A percentile compares a stretch with the other conserved stretches of the same genome.
Evolutionary conservation across 2,797 vertebrate species (phyloP).

Genomic region (Florisuga fusca): DNA sequence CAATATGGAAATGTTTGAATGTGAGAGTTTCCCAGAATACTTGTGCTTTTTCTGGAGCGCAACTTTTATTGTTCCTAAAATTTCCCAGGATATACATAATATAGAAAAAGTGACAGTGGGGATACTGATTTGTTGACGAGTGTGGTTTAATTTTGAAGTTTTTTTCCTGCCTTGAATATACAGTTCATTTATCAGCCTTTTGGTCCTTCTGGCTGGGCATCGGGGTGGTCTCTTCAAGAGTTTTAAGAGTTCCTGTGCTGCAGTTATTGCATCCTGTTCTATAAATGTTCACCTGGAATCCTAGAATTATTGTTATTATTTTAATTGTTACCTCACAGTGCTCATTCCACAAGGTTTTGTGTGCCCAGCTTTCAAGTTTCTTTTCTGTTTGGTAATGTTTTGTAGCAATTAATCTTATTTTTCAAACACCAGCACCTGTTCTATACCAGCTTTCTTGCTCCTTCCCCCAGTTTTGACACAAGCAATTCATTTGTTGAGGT

Average conservation of each 20-base stretch:
- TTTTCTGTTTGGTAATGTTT: slow-evolving; percentile 39
- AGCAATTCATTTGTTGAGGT: slow-evolving; percentile 38
- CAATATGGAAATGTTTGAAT: background rate
- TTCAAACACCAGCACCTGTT: slow-evolving; percentile 38
- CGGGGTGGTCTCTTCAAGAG: background rate
- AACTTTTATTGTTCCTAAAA: background rate
- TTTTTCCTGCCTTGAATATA: background rate
- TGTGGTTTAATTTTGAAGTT: background rate
- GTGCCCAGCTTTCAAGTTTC: background rate
- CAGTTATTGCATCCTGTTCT: background rate
- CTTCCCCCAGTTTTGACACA: background rate
- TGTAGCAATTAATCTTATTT: slow-evolving; percentile 7
- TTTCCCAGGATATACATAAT: background rate
- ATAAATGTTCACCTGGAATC: background rate
- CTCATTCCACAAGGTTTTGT: background rate
- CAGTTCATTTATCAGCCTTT: background rate
- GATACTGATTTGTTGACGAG: background rate
- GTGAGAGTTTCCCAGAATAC: background rate
- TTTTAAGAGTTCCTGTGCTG: background rate
- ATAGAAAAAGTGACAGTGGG: background rate
- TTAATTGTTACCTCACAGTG: background rate
- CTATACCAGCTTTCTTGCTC: slow-evolving; percentile 5
- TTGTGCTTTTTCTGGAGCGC: background rate
- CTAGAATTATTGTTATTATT: background rate
- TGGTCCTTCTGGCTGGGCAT: background rate